Evolutionary conservation across 1,140 invertebrate species (phyloP), one percentile per base, ranked within the genome.

Genomic region (Catajapyx aquilonaris): DNA sequence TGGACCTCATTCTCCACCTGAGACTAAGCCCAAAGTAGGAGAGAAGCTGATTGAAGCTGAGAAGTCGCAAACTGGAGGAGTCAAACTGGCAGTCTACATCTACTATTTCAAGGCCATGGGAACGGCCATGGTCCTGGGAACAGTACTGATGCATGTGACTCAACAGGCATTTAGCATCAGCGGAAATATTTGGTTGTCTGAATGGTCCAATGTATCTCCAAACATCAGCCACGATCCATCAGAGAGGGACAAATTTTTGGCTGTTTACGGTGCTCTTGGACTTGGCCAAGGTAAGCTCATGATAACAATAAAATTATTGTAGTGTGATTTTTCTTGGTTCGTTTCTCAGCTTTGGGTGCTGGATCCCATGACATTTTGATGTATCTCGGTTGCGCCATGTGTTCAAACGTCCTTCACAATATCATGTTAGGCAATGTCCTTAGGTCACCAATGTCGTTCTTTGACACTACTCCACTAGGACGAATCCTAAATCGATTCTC

Each of bases 41-140:
- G 40, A 52, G 5, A 52, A 60, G 36, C 44, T 65, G 7, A 59
- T 65, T 44, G 49, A 61, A 41, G 44, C 41, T n/a, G 63, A 66
- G 45, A 56, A 54, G 37, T 35, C 53, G 0, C 57, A 66, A 51
- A 65, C 60, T 17, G 62, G 62, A 20, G 53, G 53, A 41, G 65
- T 70, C 2, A 63, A 63, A 43, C 41, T 53, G 16, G n/a, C 47
- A 10, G 62, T 69, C 11, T 69, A 69, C 47, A 11, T 54, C 3
- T 48, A 61, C 33, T 68, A 66, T 44, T 41, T 66, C 21, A 52
- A 46, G 30, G 52, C 61, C n/a, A 49, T 66, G 20, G 63, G 64
- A 7, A 31, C 52, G 0, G 4, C 46, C 4, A 42, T 59, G 20
- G 49, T 51, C 20, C 7, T 54, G 3, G 10, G 52, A 20, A 61